Evolutionary conservation across 92 coral and sea anemone genomes (phyloP), one percentile per base, ranked within the genome.

Genomic region (Umimayanthus kanabou): DNA sequence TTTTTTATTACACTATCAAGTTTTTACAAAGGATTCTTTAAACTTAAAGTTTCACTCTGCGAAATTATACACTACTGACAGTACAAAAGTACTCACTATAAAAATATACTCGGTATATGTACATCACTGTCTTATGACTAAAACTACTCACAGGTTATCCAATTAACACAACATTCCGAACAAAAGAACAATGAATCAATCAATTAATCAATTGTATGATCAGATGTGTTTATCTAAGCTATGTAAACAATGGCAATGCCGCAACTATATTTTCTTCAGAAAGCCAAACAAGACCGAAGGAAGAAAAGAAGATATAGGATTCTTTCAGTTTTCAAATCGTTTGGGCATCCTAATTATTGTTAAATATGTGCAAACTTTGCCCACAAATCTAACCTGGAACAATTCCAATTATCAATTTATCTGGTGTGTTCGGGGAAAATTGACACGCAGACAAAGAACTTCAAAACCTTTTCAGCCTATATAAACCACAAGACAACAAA

Each of bases 371-470:
- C 26, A 18, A 61, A 18, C 69, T 61, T 4, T 61, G 69, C 69
- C 26, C n/a, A 18, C 20, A 61, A 2, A 20, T 18, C 11, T 20
- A 13, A 33, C 77, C 79, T 75, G 79, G 79, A 75, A 75, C 11
- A 50, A 75, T 39, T 75, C 79, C 79, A 75, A 39, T 22, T 39
- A 75, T 75, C 79, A 25, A 20, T 75, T 75, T 75, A 42, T 75
- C 79, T 75, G 79, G 45, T 8, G 23, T 39, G 28, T 75, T 75
- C 50, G 30, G 43, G 43, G 47, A 74, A 10, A 3, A 9, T 16
- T 20, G 16, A 75, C 50, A 23, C 49, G 5, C n/a, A 7, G n/a
- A n/a, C n/a, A n/a, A n/a, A n/a, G n/a, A n/a, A n/a, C n/a, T n/a
- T n/a, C n/a, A n/a, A n/a, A n/a, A n/a, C n/a, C 26, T 16, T 0